Conservation (phyloP, 2,113 vertebrate genomes). For the Plecturocebus donacophilus region DNA sequence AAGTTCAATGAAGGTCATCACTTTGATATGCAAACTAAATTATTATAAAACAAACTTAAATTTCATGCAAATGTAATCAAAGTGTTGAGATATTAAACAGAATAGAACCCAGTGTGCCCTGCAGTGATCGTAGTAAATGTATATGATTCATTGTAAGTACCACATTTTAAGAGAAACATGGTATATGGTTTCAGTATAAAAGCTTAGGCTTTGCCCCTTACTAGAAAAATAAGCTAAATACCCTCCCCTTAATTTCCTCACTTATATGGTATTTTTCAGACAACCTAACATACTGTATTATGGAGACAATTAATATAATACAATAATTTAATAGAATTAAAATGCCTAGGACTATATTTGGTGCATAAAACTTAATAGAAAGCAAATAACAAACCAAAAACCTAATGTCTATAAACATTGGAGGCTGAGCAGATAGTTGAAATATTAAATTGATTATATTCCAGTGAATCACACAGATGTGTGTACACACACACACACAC, state of each 20-base stretch:
- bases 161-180: not conserved
- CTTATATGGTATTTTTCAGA: not conserved
- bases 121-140: not conserved
- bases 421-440: not conserved
- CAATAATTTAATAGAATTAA: not conserved
- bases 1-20: not conserved
- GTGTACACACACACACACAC: not conserved
- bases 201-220: not conserved
- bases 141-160: not conserved
- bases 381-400: not conserved
- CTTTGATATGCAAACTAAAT: not conserved
- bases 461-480: not conserved
- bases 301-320: not conserved
- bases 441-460: not conserved
- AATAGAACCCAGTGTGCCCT: not conserved
- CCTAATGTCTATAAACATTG: not conserved
- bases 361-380: not conserved
- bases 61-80: not conserved
- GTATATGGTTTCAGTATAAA: not conserved
- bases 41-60: not conserved
- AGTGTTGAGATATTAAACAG: not conserved
- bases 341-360: not conserved
- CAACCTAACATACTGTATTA: not conserved
- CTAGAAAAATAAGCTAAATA: not conserved
- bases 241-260: not conserved